Evolutionary conservation across 1,140 invertebrate genomes (phyloP).

Genomic region (Sinella curviseta): DNA sequence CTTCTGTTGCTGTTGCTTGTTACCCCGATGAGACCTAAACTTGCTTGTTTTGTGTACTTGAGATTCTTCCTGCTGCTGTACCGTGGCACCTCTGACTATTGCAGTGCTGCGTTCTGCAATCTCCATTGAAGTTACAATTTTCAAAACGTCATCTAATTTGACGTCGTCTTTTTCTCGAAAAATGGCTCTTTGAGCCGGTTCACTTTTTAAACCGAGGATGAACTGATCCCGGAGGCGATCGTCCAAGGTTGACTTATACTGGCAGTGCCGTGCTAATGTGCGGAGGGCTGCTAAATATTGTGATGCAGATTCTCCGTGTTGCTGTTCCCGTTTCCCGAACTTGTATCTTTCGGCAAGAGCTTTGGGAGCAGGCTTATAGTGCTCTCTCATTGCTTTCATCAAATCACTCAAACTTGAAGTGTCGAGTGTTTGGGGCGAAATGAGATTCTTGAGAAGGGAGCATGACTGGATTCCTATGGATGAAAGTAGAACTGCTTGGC

Average conservation of each 20-base stretch:
- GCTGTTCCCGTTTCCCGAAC: constrained; percentile 36
- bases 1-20: neutral
- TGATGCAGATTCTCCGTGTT: constrained; percentile 31
- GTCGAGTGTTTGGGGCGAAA: constrained; percentile 25
- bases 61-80: neutral
- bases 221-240: constrained; percentile 39
- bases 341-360: constrained; percentile 40
- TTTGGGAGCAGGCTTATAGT: constrained; percentile 36
- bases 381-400: neutral
- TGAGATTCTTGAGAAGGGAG: constrained; percentile 19
- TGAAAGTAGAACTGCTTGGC: neutral
- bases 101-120: neutral
- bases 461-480: constrained; percentile 23
- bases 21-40: neutral
- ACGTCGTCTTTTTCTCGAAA: neutral
- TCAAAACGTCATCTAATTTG: neutral
- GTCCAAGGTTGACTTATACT: constrained; percentile 36
- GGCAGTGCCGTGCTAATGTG: constrained; percentile 38
- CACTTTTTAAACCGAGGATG: constrained; percentile 37
- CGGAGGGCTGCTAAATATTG: constrained; percentile 39
- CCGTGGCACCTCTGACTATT: neutral
- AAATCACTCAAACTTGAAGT: neutral
- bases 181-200: constrained; percentile 25
- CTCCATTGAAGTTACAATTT: neutral
- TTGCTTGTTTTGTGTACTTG: neutral